Evolutionary conservation across 2,797 vertebrate species (phyloP).

Genomic region (Buphagus erythrorhynchus): DNA sequence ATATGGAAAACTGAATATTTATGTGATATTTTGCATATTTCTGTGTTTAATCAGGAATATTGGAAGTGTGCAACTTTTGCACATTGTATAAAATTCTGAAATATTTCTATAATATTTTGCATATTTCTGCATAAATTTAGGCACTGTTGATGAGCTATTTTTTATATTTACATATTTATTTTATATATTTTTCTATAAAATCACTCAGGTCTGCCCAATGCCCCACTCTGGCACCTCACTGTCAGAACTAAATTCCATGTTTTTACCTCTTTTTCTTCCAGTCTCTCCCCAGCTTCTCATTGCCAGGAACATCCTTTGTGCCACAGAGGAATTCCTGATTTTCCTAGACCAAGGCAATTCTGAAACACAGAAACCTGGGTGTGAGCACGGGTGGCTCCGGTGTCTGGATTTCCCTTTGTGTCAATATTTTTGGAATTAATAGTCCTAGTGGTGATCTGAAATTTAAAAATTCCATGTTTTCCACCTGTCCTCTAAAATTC

Average conservation of each 20-base stretch:
- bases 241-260: not conserved
- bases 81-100: not conserved
- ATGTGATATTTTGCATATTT: not conserved
- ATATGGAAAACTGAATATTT: not conserved
- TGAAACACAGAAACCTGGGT: not conserved
- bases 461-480: not conserved
- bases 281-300: not conserved
- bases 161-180: not conserved
- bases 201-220: not conserved
- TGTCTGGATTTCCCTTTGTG: not conserved
- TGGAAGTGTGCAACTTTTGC: not conserved
- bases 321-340: not conserved
- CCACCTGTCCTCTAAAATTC: not conserved
- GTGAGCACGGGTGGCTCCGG: rapidly evolving
- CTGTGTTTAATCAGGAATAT: not conserved
- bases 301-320: not conserved
- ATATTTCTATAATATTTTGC: not conserved
- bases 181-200: not conserved
- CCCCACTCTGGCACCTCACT: not conserved
- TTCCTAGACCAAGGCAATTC: not conserved
- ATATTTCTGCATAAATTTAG: not conserved
- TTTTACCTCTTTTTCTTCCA: not conserved
- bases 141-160: not conserved
- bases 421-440: not conserved
- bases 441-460: not conserved